Evolutionary conservation across 2,113 vertebrate species (phyloP), one percentile per base, ranked within the genome.

Genomic region (Malaclemys terrapin): DNA sequence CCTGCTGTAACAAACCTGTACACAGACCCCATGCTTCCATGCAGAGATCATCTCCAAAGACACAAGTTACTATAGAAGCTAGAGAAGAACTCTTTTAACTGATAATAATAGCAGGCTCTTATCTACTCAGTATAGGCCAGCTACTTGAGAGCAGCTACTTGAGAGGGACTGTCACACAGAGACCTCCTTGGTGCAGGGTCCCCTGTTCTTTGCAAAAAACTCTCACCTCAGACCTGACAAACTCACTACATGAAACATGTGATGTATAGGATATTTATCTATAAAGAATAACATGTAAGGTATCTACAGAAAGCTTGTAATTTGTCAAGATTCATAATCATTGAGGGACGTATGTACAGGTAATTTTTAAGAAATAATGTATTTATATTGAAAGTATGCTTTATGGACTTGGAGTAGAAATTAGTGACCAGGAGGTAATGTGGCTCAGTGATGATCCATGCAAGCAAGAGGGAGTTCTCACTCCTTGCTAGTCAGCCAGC

Each of bases 31-130:
- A 19, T 69, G 35, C 35, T 69, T 69, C 38, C 16, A 16, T 38
- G 65, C 65, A n/a, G 1, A 84, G 10, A 27, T 12, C 50, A 0
- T 0, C 0, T 83, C 11, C 35, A 50, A 50, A 6, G 3, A 8
- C 4, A 27, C 4, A 29, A 5, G 11, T 59, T 59, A 5, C 5
- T 5, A 89, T 0, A 8, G 24, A 24, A 72, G 56, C 76, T 52
- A 56, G 13, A 38, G 5, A 69, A 25, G 22, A 76, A 76, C 24
- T 45, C 38, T 76, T 27, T 76, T 76, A 47, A 76, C 24, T 76
- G 38, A 1, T 38, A 54, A 1, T 8, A 65, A 38, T 31, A 52
- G 3, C 4, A 42, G 79, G 1, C 0, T 8, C 45, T 35, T 84
- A 86, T 31, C 80, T 57, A 27, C 13, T 79, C 42, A 9, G 52